Evolutionary conservation across 2,888 invertebrate species (phyloP), one percentile per base, ranked within the genome.

Genomic region (Priocnemis perturbator): DNA sequence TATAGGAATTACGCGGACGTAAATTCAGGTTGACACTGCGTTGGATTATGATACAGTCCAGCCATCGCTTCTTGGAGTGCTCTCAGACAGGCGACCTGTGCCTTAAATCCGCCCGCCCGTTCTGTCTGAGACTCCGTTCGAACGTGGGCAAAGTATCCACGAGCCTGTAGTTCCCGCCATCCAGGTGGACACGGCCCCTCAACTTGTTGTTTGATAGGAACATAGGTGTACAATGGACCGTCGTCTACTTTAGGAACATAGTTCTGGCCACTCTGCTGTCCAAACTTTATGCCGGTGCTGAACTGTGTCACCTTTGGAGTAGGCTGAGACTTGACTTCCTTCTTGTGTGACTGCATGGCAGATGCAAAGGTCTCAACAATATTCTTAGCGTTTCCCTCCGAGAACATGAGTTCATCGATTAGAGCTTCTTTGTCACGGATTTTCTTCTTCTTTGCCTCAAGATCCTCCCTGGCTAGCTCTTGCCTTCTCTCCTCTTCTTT

Each of bases 401-500:
- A 97, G 87, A 96, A 96, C 95, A 97, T 98, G 47, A 99, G 91
- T 87, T 98, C 98, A 89, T 98, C 98, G 69, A 99, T 97, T 4
- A 99, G 90, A 0, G 96, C 97, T 87, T 98, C 97, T 81, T 97
- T 97, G 77, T 96, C 95, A 47, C 95, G 92, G 20, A 95, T 93
- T 88, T 97, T 97, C 77, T 94, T 95, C 85, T 93, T 94, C 83
- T 96, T 96, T 0, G 93, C 93, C 87, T 95, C 90, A 85, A 90
- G 85, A 86, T 89, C 88, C 55, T 86, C 81, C 21, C 93, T 91
- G n/a, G 92, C 88, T 0, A 94, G 87, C 85, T 96, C 95, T 64
- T 94, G 91, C 71, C 94, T 93, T 59, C 96, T 91, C 0, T 93
- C 90, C 73, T 95, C 95, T 73, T 95, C 94, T 84, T 93, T 93